Conservation (phyloP, 1,140 invertebrate species). For the Dendrolimus kikuchii region DNA sequence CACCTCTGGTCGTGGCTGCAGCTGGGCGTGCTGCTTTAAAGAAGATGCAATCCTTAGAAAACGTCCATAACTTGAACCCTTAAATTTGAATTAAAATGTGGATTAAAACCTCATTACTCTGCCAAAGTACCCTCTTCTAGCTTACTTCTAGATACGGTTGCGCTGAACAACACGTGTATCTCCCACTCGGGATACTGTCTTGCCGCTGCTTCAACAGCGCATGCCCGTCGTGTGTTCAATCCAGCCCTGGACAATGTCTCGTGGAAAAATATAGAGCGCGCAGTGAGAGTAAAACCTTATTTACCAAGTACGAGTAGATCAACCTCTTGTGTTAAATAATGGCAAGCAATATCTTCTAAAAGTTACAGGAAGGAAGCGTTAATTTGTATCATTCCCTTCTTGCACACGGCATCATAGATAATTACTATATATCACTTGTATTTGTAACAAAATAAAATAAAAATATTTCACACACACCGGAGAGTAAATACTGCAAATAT, state of each 20-base stretch:
- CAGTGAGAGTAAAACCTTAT: constrained; percentile 10
- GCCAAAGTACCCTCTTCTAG: constrained; percentile 8
- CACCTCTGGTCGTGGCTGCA: constrained; percentile 44
- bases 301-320: no score
- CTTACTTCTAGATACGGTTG: constrained; percentile 24
- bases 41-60: neutral
- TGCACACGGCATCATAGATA: no score
- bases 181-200: constrained; percentile 67
- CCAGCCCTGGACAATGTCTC: constrained; percentile 70
- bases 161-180: constrained; percentile 69
- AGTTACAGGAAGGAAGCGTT: no score
- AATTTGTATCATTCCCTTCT: no score
- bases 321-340: no score
- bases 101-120: no score
- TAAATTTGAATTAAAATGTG: constrained; percentile 2
- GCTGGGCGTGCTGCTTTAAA: constrained; percentile 27
- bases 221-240: constrained; percentile 71
- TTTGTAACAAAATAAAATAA: neutral
- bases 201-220: constrained; percentile 76
- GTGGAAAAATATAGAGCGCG: constrained; percentile 72
- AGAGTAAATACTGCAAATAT: no score
- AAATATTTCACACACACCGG: no score
- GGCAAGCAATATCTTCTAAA: no score
- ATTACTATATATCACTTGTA: neutral
- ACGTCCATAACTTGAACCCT: neutral